Evolutionary conservation across 2,888 invertebrate species (phyloP), one percentile per base, ranked within the genome.

Genomic region (Sepioteuthis lessoniana): DNA sequence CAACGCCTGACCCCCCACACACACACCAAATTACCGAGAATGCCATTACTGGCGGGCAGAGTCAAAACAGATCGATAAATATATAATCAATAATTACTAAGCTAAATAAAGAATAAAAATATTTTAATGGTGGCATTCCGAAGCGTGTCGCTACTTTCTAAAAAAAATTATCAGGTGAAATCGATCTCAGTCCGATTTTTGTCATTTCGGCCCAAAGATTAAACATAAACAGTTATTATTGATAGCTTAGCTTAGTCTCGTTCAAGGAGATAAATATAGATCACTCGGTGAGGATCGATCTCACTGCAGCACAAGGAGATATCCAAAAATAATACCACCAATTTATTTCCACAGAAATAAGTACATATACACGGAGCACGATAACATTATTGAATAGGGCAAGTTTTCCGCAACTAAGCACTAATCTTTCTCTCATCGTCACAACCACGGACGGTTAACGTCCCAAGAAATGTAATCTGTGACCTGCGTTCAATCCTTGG

Each of bases 41-140:
- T 76, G n/a, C 76, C 35, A 76, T 76, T 76, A 76, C 76, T 13
- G 76, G n/a, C 76, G n/a, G 76, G n/a, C n/a, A n/a, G n/a, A 35
- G 76, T n/a, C 76, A 76, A n/a, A 76, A 76, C 76, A 76, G n/a
- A 76, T 76, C 76, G 76, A 76, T 76, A 76, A 35, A n/a, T 35
- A 35, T n/a, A n/a, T 35, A 76, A 76, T 76, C 76, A n/a, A 76
- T 76, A 76, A 76, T 76, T n/a, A 76, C n/a, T 16, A 76, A 13
- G 19, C 76, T 16, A n/a, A n/a, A 31, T 31, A 76, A 76, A 76
- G 76, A 76, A n/a, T 31, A 76, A 76, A 76, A 76, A 76, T 76
- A n/a, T n/a, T 76, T 76, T 76, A 76, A 35, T 76, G 16, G 76
- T 19, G 76, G 76, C 76, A 35, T n/a, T 76, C 76, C 76, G 76